Base-by-base conservation (phyloP, 2,797 vertebrate genomes). In the Phataginus tricuspis region DNA sequence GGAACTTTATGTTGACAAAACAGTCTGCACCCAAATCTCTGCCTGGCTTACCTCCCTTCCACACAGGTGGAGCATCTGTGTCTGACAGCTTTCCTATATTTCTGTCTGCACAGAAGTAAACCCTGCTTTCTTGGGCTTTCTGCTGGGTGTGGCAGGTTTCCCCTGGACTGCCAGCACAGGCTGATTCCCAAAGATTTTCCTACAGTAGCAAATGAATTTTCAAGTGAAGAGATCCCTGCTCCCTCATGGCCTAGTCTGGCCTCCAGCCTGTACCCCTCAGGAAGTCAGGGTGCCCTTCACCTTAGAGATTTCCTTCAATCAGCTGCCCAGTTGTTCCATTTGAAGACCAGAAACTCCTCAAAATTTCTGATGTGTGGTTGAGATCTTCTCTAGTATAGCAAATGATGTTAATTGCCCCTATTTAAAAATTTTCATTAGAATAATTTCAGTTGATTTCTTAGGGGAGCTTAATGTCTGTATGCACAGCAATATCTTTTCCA, bases 361-460 rank as follows among this genome's bases (percentile, higher is more conserved):
- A 23, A 84, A 66, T 87, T 66, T 39, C 37, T 34, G 34, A 78
- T 31, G 27, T 31, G 23, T 85, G 34, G 14, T 93, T 80, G 29
- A 91, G 27, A 66, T 34, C 59, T 57, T 69, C 72, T 57, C 16
- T 55, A 27, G 39, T 75, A 80, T 80, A 7, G 55, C 7, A 77
- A 66, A 25, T 59, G 45, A 45, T 68, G 12, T 23, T 14, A 8
- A 63, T 66, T 78, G 61, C 34, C 18, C 34, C 66, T 37, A 4
- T 23, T 53, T 94, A 27, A 75, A 80, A 84, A 45, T 25, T 61
- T 90, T 86, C 34, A n/a, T 53, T 29, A 83, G 49, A 45, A 49
- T 91, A 37, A 72, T 59, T 89, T 89, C 7, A 64, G 31, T 45
- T 83, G 55, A 19, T 57, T 89, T 93, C n/a, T 91, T 94, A 68